Conservation (phyloP, 2,888 invertebrate genomes). For the Platycheirus rosarum region DNA sequence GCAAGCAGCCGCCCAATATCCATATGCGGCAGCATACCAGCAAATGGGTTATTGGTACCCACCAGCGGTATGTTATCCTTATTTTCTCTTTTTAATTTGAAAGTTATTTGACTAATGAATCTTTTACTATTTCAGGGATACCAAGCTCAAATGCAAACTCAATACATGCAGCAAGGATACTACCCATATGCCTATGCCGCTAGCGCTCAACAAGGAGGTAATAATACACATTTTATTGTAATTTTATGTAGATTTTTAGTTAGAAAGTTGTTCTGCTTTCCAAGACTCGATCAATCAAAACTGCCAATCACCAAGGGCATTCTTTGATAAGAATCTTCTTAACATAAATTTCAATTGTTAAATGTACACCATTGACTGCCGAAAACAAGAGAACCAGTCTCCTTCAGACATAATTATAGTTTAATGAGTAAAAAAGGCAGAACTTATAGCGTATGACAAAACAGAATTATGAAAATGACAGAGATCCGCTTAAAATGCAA, state of each 20-base stretch:
- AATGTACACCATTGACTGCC: no score
- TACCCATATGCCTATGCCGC: conserved; percentile 87
- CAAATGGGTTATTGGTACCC: conserved; percentile 96
- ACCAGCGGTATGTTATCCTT: conserved; percentile 86
- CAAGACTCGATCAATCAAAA: no score
- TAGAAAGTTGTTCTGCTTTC: no score
- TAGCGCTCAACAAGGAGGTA: conserved; percentile 88
- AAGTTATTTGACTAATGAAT: conserved; percentile 11
- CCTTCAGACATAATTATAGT: no score
- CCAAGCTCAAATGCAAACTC: conserved; percentile 89
- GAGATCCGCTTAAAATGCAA: no score
- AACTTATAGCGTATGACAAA: no score
- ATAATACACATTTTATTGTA: conserved; percentile 78
- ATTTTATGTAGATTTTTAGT: background rate
- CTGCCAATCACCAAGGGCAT: no score
- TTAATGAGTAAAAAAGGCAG: no score
- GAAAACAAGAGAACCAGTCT: no score
- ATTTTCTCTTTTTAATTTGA: background rate
- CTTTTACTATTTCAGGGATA: conserved; percentile 84
- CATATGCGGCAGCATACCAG: conserved; percentile 89
- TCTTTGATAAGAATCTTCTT: no score
- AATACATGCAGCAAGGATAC: conserved; percentile 91
- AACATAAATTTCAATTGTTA: no score
- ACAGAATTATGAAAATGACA: no score
- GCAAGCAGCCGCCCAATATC: conserved; percentile 89